Evolutionary conservation across 2,888 invertebrate species (phyloP).

Genomic region (Mantis religiosa): DNA sequence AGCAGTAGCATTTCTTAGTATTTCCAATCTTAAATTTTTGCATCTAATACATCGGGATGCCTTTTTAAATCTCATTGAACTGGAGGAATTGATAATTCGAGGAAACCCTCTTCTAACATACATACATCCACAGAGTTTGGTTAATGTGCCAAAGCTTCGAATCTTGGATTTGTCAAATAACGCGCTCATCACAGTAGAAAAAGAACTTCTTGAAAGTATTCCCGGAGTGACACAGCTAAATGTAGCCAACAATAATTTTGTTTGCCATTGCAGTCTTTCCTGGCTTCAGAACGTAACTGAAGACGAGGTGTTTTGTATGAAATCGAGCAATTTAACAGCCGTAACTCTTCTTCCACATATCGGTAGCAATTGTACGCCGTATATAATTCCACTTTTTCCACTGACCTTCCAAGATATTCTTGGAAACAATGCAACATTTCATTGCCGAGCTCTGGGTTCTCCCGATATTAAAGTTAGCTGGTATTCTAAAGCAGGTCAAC

Average conservation of each 20-base stretch:
- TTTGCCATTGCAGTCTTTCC: constrained; percentile 35
- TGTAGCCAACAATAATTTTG: constrained; percentile 34
- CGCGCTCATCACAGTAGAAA: constrained; percentile 32
- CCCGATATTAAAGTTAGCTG: constrained; percentile 31
- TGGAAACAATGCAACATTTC: constrained; percentile 33
- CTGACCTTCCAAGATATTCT: constrained; percentile 27
- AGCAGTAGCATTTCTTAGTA: constrained; percentile 29
- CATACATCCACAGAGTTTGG: constrained; percentile 32
- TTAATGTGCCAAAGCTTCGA: constrained; percentile 30
- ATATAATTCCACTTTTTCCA: constrained; percentile 35
- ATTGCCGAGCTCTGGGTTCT: constrained; percentile 34
- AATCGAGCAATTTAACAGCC: constrained; percentile 9
- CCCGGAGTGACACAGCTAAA: constrained; percentile 26
- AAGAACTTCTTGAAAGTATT: constrained; percentile 25
- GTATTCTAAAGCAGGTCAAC: constrained; percentile 24
- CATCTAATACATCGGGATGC: constrained; percentile 30
- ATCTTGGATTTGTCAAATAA: constrained; percentile 33
- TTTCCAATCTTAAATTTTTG: constrained; percentile 31
- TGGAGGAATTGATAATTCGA: constrained; percentile 31
- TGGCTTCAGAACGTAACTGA: constrained; percentile 33
- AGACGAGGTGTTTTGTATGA: constrained; percentile 23
- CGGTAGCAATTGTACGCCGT: constrained; percentile 31
- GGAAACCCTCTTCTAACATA: constrained; percentile 33
- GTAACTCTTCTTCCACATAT: constrained; percentile 15
- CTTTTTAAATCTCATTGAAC: constrained; percentile 28